Evolutionary conservation across 53 echinoderm and acorn worm genomes (phyloP).

Genomic region (Crossaster papposus): DNA sequence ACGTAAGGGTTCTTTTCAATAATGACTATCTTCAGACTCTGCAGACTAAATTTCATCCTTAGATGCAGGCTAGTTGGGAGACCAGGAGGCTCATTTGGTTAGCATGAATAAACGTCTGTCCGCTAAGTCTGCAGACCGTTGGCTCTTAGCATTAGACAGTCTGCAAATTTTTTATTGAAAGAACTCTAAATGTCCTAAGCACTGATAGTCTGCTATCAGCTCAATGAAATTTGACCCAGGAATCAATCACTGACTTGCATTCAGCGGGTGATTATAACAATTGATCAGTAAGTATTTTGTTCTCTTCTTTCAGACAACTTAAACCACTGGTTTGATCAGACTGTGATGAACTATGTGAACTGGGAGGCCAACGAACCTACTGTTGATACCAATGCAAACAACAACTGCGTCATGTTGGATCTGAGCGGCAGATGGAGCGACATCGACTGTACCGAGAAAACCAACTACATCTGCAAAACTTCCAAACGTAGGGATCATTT

Average conservation of each 20-base stretch:
- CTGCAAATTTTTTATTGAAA: no score
- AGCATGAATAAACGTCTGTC: no score
- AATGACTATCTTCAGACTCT: no score
- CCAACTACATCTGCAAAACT: conserved; percentile 33
- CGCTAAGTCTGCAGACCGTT: no score
- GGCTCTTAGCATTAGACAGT: no score
- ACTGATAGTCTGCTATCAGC: not conserved
- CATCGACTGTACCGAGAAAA: not conserved
- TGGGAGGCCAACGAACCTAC: conserved; percentile 14
- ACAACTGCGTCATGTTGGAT: conserved; percentile 1
- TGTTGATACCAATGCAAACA: not conserved
- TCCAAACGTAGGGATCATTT: conserved; percentile 27
- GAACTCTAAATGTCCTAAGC: not conserved
- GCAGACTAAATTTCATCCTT: no score
- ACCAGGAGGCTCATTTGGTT: no score
- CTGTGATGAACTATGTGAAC: conserved; percentile 31
- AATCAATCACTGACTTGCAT: no score
- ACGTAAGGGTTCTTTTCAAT: no score
- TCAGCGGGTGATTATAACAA: not conserved
- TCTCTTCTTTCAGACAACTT: not conserved
- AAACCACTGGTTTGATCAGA: conserved; percentile 26
- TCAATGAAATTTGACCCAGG: no score
- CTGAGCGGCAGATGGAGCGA: conserved; percentile 27
- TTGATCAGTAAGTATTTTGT: not conserved
- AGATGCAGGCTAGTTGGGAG: no score